Base-by-base conservation (phyloP, 2,797 vertebrate genomes). In the Paedocypris micromegethes region DNA sequence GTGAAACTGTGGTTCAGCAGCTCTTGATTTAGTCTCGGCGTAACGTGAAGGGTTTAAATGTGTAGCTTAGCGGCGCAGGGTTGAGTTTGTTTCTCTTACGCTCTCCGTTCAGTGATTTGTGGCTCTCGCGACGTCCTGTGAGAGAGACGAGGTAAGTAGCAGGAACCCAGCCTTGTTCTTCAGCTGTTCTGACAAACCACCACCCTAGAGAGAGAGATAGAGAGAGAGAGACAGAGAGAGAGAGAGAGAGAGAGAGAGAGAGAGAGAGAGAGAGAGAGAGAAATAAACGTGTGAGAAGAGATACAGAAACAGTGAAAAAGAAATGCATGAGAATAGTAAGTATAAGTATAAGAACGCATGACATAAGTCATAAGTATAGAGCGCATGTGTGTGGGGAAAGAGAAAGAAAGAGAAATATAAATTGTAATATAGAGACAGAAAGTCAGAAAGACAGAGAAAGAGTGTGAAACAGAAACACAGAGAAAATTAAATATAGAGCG, bases 101-200 rank as follows among this genome's bases (percentile, higher is more conserved):
- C 91, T 98, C 96, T 72, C 92, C 93, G 6, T 94, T 97, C 41
- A 92, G 91, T 60, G 93, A 91, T 60, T 92, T 93, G 58, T 92
- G 91, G 80, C 96, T 94, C 61, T 98, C 95, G 80, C 92, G 88
- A 8, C 93, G 94, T 69, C 93, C 94, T 77, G 91, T 94, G 81
- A 97, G 94, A 61, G 93, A 93, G 84, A 97, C 93, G 66, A 98
- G 85, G 83, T 97, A 98, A 0, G 96, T 97, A 54, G 96, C 94
- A 73, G 96, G 96, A 76, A 98, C 95, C 96, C 96, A 98, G 78
- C 96, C 96, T 85, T 98, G 96, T 72, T 98, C 96, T 70, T 98
- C 95, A 46, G 93, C 88, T 8, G 94, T 98, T 83, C 94, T 98
- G 72, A 98, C 94, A 75, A 98, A 98, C 96, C 96, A 98, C 96